A percentile compares a stretch with the other conserved stretches of the same genome.
Conservation (phyloP, 1,140 invertebrate species). For the Sogatella furcifera region DNA sequence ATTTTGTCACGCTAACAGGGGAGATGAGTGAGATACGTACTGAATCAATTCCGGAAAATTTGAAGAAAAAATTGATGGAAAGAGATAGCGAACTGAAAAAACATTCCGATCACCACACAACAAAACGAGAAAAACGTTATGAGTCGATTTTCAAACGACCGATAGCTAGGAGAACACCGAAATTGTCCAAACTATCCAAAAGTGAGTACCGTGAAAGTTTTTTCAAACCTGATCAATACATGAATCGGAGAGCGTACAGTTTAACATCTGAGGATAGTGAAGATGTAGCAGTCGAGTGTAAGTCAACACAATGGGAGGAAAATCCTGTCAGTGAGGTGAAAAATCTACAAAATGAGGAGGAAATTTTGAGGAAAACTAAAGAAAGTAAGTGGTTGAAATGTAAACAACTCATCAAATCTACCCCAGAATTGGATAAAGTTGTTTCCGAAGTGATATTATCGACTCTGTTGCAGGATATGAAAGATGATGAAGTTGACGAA, state of each 20-base stretch:
- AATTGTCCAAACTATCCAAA: neutral
- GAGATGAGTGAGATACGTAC: constrained; percentile 20
- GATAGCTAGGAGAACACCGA: constrained; percentile 2
- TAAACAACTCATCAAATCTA: neutral
- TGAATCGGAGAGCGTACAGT: neutral
- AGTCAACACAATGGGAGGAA: constrained; percentile 13
- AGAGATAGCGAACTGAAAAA: constrained; percentile 19
- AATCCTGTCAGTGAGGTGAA: neutral
- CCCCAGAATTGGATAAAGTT: neutral
- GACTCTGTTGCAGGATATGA: constrained; percentile 1
- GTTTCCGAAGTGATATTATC: neutral
- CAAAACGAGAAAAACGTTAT: constrained; percentile 5
- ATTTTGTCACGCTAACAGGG: constrained; percentile 19
- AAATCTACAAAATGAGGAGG: neutral
- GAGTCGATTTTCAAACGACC: neutral
- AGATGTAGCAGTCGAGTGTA: neutral
- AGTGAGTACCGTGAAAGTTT: neutral
- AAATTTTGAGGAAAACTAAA: constrained; percentile 12
- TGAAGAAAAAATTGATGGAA: constrained; percentile 14
- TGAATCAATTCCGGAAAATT: constrained; percentile 17
- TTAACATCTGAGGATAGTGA: neutral
- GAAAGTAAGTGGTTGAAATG: neutral
- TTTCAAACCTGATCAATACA: neutral
- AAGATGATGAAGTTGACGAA: constrained; percentile 6
- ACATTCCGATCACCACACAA: constrained; percentile 9